Base-by-base conservation (phyloP, 2,113 vertebrate genomes). In the Actenoides lindsayi region DNA sequence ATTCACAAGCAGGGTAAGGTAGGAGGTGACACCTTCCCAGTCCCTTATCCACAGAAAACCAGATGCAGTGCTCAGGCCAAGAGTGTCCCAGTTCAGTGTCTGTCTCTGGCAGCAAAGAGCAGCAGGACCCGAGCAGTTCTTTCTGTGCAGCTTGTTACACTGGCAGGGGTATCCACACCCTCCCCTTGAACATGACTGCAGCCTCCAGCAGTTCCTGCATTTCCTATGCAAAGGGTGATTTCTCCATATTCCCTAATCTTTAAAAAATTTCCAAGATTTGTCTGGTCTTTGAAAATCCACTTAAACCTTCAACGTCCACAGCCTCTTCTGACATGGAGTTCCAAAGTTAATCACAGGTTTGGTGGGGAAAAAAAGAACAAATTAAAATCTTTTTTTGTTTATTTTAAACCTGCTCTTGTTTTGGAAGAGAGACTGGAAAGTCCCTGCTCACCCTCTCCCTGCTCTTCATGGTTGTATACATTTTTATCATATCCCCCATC, bases 321-420 rank as follows among this genome's bases (percentile, higher is more conserved):
- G 48, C 13, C 9, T 73, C 27, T 24, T 83, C 77, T 50, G 33
- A 24, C 24, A 74, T 35, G 12, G 24, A 69, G 17, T 16, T 73
- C 30, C 18, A 15, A 78, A 89, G 31, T 77, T 54, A 63, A 81
- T 33, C 23, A 41, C 4, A 46, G 17, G 13, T 78, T 70, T 74
- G 16, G 5, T 41, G 7, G 2, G 5, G 5, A 2, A 1, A 8
- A 57, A 39, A 13, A 28, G 10, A 31, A 23, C 4, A 64, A 64
- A 30, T 23, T 4, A 0, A 59, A 37, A 67, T 12, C 12, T 80
- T 10, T 16, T 76, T 85, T 65, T 65, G 18, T 63, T 80, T 73
- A 12, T n/a, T 85, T 93, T 57, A 74, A 53, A 62, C 23, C 24
- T 62, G 18, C 8, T 53, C 10, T 77, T 62, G 24, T n/a, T 83